Evolutionary conservation across 1,140 invertebrate species (phyloP).

Genomic region (Microplitis demolitor): DNA sequence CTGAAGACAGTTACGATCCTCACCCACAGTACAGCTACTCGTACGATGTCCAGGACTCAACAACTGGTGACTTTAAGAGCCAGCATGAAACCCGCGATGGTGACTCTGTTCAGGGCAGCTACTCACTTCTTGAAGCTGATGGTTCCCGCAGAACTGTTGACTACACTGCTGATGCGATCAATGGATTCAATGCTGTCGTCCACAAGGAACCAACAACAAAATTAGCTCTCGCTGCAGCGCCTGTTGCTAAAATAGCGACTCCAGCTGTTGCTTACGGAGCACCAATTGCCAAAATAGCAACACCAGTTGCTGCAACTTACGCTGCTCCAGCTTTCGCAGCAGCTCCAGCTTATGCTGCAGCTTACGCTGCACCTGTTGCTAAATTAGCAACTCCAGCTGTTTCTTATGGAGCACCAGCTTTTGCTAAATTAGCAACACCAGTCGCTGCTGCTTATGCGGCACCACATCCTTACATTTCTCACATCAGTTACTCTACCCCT

Average conservation of each 20-base stretch:
- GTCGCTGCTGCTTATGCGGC: constrained; percentile 8
- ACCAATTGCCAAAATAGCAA: constrained; percentile 18
- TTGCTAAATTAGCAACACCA: constrained; percentile 29
- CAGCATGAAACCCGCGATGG: constrained; percentile 66
- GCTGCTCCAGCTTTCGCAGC: constrained; percentile 20
- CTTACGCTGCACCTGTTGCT: constrained; percentile 28
- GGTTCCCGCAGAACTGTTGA: constrained; percentile 61
- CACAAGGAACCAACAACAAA: constrained; percentile 37
- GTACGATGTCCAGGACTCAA: constrained; percentile 38
- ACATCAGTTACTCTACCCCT: constrained; percentile 29
- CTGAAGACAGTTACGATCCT: constrained; percentile 33
- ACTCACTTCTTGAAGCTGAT: constrained; percentile 65
- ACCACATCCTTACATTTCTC: constrained; percentile 30
- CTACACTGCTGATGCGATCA: constrained; percentile 58
- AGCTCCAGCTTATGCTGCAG: constrained; percentile 13
- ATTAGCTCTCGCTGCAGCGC: constrained; percentile 22
- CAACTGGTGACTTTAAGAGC: constrained; percentile 64
- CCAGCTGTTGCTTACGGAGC: constrained; percentile 24
- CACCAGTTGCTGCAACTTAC: constrained; percentile 21
- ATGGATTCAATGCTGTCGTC: constrained; percentile 59
- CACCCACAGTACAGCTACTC: constrained; percentile 39
- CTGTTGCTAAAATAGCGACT: constrained; percentile 34
- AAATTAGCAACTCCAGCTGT: constrained; percentile 29
- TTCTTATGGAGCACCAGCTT: constrained; percentile 15
- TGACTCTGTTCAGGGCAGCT: constrained; percentile 68